Evolutionary conservation across 1,140 invertebrate genomes (phyloP).

Genomic region (Xylocopa sonorina): DNA sequence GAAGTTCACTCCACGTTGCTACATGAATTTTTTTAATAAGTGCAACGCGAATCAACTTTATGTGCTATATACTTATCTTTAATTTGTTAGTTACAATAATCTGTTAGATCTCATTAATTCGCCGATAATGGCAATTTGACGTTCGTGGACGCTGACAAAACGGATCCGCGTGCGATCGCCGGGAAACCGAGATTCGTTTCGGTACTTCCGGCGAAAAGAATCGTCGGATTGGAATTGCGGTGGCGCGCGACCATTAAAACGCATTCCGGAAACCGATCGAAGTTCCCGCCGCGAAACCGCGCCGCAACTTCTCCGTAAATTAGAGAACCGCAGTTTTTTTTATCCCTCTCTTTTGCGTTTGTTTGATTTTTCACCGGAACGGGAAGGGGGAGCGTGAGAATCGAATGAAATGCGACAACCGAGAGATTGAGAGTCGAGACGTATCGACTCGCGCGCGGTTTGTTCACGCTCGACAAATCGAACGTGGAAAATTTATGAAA

Average conservation of each 20-base stretch:
- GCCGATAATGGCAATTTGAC: slow-evolving; percentile 4
- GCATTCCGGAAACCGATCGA: slow-evolving; percentile 33
- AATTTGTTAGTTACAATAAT: too few species aligned
- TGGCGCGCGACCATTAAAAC: slow-evolving; percentile 12
- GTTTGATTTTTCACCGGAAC: too few species aligned
- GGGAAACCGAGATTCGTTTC: slow-evolving; percentile 34
- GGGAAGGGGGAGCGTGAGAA: background rate
- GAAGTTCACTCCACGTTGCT: background rate
- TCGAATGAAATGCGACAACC: background rate
- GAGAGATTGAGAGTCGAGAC: background rate
- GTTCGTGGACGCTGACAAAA: background rate
- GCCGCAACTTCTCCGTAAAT: slow-evolving; percentile 33
- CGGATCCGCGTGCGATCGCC: background rate
- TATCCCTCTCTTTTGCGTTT: too few species aligned
- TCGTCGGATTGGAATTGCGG: slow-evolving; percentile 44
- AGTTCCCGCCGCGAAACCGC: slow-evolving; percentile 25
- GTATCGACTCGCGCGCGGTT: slow-evolving; percentile 33
- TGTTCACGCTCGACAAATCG: slow-evolving; percentile 29
- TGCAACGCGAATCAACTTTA: too few species aligned
- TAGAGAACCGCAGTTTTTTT: slow-evolving; percentile 33
- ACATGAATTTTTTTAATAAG: background rate
- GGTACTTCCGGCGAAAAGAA: slow-evolving; percentile 24
- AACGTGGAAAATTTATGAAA: slow-evolving; percentile 42
- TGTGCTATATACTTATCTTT: too few species aligned
- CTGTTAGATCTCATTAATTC: background rate